Conservation (phyloP, 1,140 invertebrate genomes). For the Scaptomyza montana region DNA sequence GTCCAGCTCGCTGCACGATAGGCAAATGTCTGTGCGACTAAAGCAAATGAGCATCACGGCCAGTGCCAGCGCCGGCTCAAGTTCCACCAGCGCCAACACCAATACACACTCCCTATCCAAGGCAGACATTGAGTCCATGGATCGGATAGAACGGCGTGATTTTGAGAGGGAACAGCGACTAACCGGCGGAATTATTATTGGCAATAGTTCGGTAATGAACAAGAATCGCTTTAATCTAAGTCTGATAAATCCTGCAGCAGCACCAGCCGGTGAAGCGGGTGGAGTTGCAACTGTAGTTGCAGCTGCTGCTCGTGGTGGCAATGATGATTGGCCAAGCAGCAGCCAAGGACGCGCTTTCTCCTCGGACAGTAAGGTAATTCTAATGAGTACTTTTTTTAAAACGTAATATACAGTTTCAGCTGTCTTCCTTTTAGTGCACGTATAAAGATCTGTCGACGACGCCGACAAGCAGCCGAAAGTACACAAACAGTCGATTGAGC, state of each 20-base stretch:
- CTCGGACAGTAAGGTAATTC: slow-evolving; percentile 77
- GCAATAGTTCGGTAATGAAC: slow-evolving; percentile 63
- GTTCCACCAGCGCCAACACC: slow-evolving; percentile 12
- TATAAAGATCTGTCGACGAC: slow-evolving; percentile 79
- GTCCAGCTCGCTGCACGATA: slow-evolving; percentile 52
- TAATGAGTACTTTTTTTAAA: not conserved
- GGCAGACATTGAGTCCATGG: slow-evolving; percentile 80
- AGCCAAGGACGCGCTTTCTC: slow-evolving; percentile 72
- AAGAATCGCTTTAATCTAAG: slow-evolving; percentile 79
- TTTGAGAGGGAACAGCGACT: slow-evolving; percentile 79
- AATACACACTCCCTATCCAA: slow-evolving; percentile 34
- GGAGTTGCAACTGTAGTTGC: slow-evolving; percentile 7
- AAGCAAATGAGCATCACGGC: slow-evolving; percentile 77
- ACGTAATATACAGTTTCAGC: not conserved
- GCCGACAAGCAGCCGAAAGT: slow-evolving; percentile 78
- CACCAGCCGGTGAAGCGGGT: not conserved
- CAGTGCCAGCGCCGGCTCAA: slow-evolving; percentile 46
- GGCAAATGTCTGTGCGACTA: slow-evolving; percentile 78
- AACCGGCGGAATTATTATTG: slow-evolving; percentile 76
- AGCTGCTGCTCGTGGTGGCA: slow-evolving; percentile 16
- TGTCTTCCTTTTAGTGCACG: slow-evolving; percentile 53
- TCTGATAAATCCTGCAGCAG: slow-evolving; percentile 65
- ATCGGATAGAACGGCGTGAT: slow-evolving; percentile 79
- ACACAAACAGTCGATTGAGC: slow-evolving; percentile 73
- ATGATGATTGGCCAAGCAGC: slow-evolving; percentile 76